Evolutionary conservation across 2,888 invertebrate species (phyloP), one percentile per base, ranked within the genome.

Genomic region (Agrochola macilenta): DNA sequence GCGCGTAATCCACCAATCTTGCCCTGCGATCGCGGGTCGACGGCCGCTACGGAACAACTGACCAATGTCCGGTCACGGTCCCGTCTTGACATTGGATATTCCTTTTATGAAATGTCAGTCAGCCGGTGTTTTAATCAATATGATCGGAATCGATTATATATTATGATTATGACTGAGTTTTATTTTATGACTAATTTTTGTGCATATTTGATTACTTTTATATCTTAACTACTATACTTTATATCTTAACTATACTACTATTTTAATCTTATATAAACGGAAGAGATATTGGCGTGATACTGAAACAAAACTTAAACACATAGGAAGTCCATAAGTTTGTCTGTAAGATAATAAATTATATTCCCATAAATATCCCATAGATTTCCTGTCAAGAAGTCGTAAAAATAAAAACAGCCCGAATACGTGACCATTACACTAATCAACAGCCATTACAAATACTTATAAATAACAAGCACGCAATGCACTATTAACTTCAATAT

Each of bases 51-150:
- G 77, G 82, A 76, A 83, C 87, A 85, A 88, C 90, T 91, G 91
- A 91, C 93, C 93, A 91, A 92, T 93, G 93, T 91, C 92, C 94
- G 94, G 94, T 94, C 95, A 94, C 91, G 95, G 94, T 92, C 92
- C 88, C 86, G 87, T 89, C 91, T 92, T 93, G 93, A 94, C 94
- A 94, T 93, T 94, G 93, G 90, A 79, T 85, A 89, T 91, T 91
- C 91, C 89, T 90, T 91, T 90, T 92, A 85, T 87, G 87, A 90
- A 89, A 89, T 90, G 81, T 73, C 68, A 82, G 64, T 81, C 83
- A 84, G 82, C 65, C 76, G 76, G 77, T 82, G 78, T 87, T 88
- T 84, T 78, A 79, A 80, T 84, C 81, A 68, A 80, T 86, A 30
- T 39, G 30, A 75, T 85, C 73, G 66, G 72, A 82, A 88, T 87